These are phyloP conservation scores for Albula glossodonta DNA, from an alignment of 2,113 vertebrate genomes.

Conservation along the genomic window DNA sequence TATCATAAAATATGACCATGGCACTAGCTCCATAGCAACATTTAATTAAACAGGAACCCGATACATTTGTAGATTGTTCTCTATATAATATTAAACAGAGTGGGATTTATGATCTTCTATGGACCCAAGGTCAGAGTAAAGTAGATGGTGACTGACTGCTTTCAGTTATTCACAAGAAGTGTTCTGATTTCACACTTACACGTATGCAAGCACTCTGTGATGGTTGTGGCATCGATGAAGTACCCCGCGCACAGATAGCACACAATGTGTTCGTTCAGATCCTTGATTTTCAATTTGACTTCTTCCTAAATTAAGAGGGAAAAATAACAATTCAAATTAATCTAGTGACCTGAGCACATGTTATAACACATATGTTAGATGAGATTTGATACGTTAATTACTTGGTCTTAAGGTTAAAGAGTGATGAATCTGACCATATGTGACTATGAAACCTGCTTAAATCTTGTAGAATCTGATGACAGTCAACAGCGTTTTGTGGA, in stretches of 20 bases:
- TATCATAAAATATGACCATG: too few species aligned
- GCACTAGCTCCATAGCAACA: too few species aligned
- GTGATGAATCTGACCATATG: background rate
- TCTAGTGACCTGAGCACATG: background rate
- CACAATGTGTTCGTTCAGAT: slow-evolving; percentile 97
- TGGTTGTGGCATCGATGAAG: slow-evolving; percentile 96
- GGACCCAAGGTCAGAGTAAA: too few species aligned
- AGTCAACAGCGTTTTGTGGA: background rate
- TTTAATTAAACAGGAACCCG: too few species aligned
- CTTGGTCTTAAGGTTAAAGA: background rate
- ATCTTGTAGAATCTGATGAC: background rate
- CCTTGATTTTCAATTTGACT: slow-evolving; percentile 96
- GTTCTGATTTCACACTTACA: slow-evolving; percentile 77
- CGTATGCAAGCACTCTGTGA: slow-evolving; percentile 96
- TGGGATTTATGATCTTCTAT: too few species aligned
- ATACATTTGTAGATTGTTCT: too few species aligned
- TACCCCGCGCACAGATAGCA: slow-evolving; percentile 97
- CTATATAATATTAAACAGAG: too few species aligned
- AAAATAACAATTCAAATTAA: background rate
- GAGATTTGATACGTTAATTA: background rate
- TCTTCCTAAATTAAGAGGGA: slow-evolving; percentile 77
- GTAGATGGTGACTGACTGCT: too few species aligned
- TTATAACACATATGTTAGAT: background rate
- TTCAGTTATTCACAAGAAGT: background rate
- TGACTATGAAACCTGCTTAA: background rate